A percentile compares a stretch with the other conserved stretches of the same genome.
These are phyloP conservation scores for Ammodramus savannarum DNA, from an alignment of 2,113 vertebrate genomes.

Conservation along the genomic window DNA sequence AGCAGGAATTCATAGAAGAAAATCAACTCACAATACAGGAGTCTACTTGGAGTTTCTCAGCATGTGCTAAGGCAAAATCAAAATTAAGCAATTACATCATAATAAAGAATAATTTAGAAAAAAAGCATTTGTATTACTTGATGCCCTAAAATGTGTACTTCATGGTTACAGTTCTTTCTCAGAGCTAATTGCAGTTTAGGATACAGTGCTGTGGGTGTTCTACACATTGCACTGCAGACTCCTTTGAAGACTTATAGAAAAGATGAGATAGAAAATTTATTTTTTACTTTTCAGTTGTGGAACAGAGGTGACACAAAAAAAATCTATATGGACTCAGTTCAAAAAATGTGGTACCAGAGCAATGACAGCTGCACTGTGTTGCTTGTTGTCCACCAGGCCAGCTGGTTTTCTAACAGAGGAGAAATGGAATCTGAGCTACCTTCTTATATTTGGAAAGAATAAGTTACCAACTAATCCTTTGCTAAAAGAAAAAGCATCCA, in stretches of 20 bases:
- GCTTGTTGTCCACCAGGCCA: not conserved
- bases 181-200: not conserved
- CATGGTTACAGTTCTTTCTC: not conserved
- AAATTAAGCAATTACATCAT: conserved; percentile 2
- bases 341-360: not conserved
- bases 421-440: not conserved
- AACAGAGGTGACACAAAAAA: not conserved
- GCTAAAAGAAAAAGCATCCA: not conserved
- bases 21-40: not conserved
- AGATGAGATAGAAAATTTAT: not conserved
- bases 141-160: not conserved
- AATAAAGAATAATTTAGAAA: not conserved
- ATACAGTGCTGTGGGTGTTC: not conserved
- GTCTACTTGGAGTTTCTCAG: not conserved
- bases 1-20: not conserved
- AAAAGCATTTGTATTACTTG: not conserved
- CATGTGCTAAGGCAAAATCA: not conserved
- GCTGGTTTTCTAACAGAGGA: not conserved
- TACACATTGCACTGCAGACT: not conserved
- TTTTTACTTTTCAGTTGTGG: not conserved
- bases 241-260: not conserved
- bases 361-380: not conserved
- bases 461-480: not conserved
- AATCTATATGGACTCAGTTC: not conserved
- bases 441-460: not conserved